Percentiles rank a stretch among this genome's conserved stretches.
Conservation (phyloP, 2,888 invertebrate genomes). For the Adela reaumurella region DNA sequence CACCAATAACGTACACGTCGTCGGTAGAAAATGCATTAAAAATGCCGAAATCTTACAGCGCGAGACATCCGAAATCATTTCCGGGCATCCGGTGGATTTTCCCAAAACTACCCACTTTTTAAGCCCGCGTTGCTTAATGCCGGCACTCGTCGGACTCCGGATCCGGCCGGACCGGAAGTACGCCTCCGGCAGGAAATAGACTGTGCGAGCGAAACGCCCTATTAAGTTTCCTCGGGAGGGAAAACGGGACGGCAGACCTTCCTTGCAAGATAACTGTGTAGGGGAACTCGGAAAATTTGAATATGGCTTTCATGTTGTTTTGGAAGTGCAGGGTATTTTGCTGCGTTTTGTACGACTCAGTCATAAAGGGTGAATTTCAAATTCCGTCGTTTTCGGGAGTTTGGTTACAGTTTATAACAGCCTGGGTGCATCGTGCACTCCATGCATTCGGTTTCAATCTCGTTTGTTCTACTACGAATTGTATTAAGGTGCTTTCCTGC, state of each 20-base stretch:
- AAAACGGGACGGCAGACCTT: constrained; percentile 18
- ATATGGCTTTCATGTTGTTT: constrained; percentile 5
- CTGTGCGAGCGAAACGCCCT: constrained; percentile 32
- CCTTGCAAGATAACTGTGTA: constrained; percentile 18
- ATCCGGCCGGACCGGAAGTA: constrained; percentile 31
- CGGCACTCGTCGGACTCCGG: constrained; percentile 17
- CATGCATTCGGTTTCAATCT: too few species aligned
- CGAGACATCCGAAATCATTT: constrained; percentile 46
- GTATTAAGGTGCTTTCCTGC: too few species aligned
- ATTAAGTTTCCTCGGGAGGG: constrained; percentile 11
- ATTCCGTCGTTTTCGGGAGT: too few species aligned
- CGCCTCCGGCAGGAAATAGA: constrained; percentile 45
- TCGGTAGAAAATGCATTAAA: too few species aligned
- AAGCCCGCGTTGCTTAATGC: constrained; percentile 39
- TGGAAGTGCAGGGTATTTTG: not conserved
- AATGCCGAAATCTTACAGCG: constrained; percentile 11
- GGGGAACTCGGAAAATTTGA: constrained; percentile 15
- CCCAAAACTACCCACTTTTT: constrained; percentile 48
- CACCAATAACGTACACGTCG: too few species aligned
- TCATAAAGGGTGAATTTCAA: too few species aligned
- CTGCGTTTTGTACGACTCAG: not conserved
- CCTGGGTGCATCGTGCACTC: too few species aligned
- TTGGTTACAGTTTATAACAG: too few species aligned
- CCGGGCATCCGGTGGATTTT: constrained; percentile 38
- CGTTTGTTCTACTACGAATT: too few species aligned